These are phyloP conservation scores for Pachyuromys duprasi DNA, from an alignment of 2,797 vertebrate species.

Conservation along the genomic window DNA sequence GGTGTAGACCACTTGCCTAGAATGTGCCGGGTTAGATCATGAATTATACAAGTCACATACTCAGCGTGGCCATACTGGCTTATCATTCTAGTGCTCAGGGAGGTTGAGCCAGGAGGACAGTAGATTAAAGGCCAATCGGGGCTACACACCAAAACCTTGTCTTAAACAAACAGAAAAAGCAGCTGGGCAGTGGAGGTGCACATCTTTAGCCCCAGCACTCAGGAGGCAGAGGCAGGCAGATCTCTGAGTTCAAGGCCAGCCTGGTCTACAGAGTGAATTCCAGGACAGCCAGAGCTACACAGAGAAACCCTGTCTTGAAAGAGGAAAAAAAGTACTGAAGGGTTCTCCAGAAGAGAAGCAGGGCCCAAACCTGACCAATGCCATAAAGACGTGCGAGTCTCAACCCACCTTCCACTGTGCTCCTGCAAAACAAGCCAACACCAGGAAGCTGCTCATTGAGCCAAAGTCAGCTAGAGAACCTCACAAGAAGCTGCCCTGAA, in stretches of 20 bases:
- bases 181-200: not conserved
- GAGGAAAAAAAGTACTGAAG: not conserved
- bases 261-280: not conserved
- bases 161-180: not conserved
- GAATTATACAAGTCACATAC: not conserved
- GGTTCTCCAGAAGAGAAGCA: not conserved
- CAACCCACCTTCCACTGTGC: not conserved
- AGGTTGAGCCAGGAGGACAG: not conserved
- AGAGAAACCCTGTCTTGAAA: not conserved
- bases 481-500: not conserved
- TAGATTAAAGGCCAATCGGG: not conserved
- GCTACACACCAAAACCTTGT: not conserved
- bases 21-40: not conserved
- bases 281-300: not conserved
- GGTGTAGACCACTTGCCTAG: not conserved
- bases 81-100: not conserved
- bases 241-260: not conserved
- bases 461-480: not conserved
- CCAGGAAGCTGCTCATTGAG: not conserved
- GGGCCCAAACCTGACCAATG: constrained; percentile 4
- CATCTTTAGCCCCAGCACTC: not conserved
- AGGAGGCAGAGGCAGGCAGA: not conserved
- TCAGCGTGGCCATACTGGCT: not conserved
- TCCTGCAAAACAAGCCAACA: not conserved
- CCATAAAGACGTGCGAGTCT: not conserved